Evolutionary conservation across 1,140 invertebrate species (phyloP).

Genomic region (Brachionus asplanchnoidis): DNA sequence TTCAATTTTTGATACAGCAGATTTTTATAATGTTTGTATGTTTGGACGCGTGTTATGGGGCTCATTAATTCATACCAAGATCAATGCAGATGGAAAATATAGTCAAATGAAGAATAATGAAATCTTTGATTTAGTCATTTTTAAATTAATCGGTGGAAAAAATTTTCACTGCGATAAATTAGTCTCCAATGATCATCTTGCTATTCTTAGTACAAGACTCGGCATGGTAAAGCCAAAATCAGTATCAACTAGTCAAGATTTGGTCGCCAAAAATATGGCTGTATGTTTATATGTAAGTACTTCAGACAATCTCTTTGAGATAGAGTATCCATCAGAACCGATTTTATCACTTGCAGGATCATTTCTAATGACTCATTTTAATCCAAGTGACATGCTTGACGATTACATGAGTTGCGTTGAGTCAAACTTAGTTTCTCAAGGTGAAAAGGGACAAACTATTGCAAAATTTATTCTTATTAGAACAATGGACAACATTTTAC

Average conservation of each 20-base stretch:
- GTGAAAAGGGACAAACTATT: too few relatives aligned
- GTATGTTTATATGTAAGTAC: not conserved
- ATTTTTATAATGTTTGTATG: not conserved
- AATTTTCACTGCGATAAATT: not conserved
- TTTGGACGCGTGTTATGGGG: not conserved
- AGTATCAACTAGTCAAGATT: not conserved
- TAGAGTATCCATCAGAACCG: constrained; percentile 14
- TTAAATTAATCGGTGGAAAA: not conserved
- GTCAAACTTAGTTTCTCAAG: not conserved
- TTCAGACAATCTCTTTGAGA: not conserved
- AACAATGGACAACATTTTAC: not conserved
- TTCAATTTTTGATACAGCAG: not conserved
- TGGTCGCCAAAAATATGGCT: not conserved
- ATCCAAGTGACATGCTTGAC: not conserved
- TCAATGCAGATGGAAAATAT: not conserved
- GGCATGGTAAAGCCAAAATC: not conserved
- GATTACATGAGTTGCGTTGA: not conserved
- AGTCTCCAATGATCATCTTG: not conserved
- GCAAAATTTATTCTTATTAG: too few relatives aligned
- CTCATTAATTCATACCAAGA: not conserved
- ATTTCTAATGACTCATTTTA: not conserved
- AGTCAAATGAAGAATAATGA: not conserved
- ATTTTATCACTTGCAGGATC: not conserved
- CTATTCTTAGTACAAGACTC: not conserved
- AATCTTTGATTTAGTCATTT: not conserved